A percentile compares a stretch with the other conserved stretches of the same genome.
Evolutionary conservation across 2,797 vertebrate genomes (phyloP).

Genomic region (Danionella dracula): DNA sequence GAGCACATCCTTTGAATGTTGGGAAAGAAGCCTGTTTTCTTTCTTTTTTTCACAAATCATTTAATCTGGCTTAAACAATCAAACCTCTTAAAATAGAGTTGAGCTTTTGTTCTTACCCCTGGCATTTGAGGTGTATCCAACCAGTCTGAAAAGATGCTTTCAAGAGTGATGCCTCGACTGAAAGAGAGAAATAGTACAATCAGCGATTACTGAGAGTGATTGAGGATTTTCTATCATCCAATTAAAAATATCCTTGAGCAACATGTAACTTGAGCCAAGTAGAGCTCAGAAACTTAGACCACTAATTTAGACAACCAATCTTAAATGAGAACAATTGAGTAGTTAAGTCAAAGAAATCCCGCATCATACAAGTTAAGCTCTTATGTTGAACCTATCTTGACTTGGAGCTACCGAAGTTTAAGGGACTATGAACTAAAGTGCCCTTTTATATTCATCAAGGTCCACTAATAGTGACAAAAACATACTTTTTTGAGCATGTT

Average conservation of each 20-base stretch:
- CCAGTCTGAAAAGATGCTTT: slow-evolving; percentile 83
- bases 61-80: slow-evolving; percentile 11
- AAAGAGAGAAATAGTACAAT: slow-evolving; percentile 62
- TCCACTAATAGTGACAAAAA: no score
- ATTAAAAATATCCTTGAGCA: neutral
- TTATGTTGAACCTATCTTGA: no score
- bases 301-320: no score
- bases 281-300: no score
- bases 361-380: no score
- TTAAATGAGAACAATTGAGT: no score
- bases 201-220: slow-evolving; percentile 15
- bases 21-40: slow-evolving; percentile 22
- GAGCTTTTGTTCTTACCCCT: slow-evolving; percentile 67
- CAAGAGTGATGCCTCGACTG: slow-evolving; percentile 79
- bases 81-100: slow-evolving; percentile 18
- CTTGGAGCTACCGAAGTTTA: no score
- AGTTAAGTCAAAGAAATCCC: no score
- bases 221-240: neutral
- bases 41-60: neutral
- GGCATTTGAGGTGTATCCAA: slow-evolving; percentile 88
- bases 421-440: no score
- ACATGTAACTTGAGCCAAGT: no score
- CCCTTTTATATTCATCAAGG: no score
- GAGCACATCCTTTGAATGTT: neutral
- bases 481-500: no score